phyloP scores from a whole-genome alignment of 2,888 invertebrate species.

The Mystacides longicornis region DNA sequence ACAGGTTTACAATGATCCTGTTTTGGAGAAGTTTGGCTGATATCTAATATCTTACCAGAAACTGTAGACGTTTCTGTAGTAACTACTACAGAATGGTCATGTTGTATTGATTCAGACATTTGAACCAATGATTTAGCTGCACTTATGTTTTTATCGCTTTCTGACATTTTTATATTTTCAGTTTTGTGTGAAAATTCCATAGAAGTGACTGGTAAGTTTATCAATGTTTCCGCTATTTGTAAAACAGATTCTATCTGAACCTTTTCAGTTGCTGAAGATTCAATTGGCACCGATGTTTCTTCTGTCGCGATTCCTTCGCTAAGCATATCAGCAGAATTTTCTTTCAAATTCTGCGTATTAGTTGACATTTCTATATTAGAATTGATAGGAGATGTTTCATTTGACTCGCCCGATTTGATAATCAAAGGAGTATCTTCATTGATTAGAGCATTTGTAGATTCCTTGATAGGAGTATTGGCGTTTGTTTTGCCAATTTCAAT shows the following conservation, averaged over 20 bases:
- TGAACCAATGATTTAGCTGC: slow-evolving; percentile 47
- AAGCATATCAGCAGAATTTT: too few relatives aligned
- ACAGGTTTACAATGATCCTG: neutral
- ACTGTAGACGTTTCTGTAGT: slow-evolving; percentile 1
- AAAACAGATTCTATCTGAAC: slow-evolving; percentile 44
- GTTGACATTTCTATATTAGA: too few relatives aligned
- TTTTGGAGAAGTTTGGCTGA: neutral
- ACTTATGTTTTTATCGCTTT: slow-evolving; percentile 44
- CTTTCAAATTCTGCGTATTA: too few relatives aligned
- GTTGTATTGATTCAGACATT: slow-evolving; percentile 37
- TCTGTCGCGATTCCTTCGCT: too few relatives aligned
- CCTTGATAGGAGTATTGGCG: too few relatives aligned
- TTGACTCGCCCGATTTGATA: too few relatives aligned
- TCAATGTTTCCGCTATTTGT: slow-evolving; percentile 45
- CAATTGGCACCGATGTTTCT: too few relatives aligned
- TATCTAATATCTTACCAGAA: neutral
- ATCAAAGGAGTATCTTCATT: too few relatives aligned
- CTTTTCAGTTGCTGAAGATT: neutral
- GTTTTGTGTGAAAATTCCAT: slow-evolving; percentile 6
- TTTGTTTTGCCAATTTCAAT: too few relatives aligned
- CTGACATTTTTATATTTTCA: slow-evolving; percentile 32
- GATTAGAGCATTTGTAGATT: too few relatives aligned
- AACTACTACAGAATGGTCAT: neutral
- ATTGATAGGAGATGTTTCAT: too few relatives aligned
- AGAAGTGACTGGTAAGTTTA: slow-evolving; percentile 36